phyloP scores from a whole-genome alignment of 2,113 vertebrate species.

The Salminus brasiliensis region DNA sequence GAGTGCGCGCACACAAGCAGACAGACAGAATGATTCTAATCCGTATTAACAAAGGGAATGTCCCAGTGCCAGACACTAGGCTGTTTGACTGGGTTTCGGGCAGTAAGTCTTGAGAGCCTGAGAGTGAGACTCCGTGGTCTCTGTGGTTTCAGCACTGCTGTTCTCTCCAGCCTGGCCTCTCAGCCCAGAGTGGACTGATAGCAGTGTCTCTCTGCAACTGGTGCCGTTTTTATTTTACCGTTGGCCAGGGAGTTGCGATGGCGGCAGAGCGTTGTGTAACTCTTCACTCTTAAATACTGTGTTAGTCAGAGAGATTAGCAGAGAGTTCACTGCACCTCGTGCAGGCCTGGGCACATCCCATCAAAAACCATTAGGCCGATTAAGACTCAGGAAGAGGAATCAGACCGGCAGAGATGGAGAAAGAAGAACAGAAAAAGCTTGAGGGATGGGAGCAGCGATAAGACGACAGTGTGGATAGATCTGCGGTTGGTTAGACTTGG shows the following conservation, averaged over 20 bases:
- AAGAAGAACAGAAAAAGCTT: not conserved
- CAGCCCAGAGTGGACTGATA: not conserved
- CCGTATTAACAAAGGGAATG: not conserved
- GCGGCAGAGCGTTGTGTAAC: conserved; percentile 8
- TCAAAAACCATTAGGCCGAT: conserved; percentile 58
- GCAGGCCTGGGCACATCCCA: conserved; percentile 43
- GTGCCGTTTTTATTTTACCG: not conserved
- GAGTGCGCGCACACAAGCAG: too few relatives aligned
- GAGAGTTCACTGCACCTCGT: conserved; percentile 18
- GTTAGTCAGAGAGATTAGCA: conserved; percentile 47
- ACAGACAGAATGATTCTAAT: too few relatives aligned
- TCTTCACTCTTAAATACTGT: conserved; percentile 45
- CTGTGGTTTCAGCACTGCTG: not conserved
- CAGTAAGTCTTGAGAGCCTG: not conserved
- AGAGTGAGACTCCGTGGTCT: not conserved
- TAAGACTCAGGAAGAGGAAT: conserved; percentile 6
- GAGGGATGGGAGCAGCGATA: not conserved
- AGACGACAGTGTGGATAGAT: not conserved
- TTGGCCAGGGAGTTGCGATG: not conserved
- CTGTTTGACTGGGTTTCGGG: not conserved
- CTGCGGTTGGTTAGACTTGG: too few relatives aligned
- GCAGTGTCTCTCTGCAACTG: not conserved
- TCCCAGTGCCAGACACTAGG: not conserved
- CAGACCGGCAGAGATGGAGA: not conserved
- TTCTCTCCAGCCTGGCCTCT: not conserved